These are phyloP conservation scores for Melanostigma gelatinosum DNA, from an alignment of 2,113 vertebrate species.

Conservation along the genomic window DNA sequence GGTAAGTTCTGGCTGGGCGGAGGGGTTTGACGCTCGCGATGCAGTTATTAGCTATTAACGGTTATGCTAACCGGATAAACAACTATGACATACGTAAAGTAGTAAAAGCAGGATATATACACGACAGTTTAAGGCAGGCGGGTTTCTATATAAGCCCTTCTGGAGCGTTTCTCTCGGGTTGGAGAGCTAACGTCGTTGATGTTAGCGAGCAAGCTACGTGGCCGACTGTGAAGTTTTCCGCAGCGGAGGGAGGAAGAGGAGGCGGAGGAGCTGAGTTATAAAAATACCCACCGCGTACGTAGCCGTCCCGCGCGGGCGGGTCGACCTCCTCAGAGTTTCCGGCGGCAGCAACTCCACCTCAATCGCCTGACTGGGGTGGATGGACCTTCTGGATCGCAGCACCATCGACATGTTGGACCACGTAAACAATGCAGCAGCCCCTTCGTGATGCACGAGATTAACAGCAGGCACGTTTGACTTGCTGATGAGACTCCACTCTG, in stretches of 20 bases:
- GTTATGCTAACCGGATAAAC: neutral
- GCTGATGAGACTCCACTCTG: no score
- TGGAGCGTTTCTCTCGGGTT: neutral
- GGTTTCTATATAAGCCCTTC: neutral
- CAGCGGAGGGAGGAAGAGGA: conserved; percentile 49
- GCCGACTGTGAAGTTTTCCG: conserved; percentile 45
- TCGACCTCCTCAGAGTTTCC: neutral
- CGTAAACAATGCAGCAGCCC: conserved; percentile 32
- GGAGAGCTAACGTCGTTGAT: conserved; percentile 14
- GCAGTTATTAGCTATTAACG: conserved; percentile 10
- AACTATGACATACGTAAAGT: neutral
- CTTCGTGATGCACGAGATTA: conserved; percentile 9
- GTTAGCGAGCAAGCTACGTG: conserved; percentile 69
- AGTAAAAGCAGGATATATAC: no score
- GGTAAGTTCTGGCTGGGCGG: neutral
- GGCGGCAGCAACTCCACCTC: neutral
- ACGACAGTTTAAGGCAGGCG: neutral
- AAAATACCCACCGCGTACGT: conserved; percentile 61
- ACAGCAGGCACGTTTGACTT: neutral
- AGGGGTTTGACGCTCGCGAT: neutral
- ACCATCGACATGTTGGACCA: conserved; percentile 61
- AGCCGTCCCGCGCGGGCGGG: conserved; percentile 17
- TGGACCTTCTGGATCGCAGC: conserved; percentile 52
- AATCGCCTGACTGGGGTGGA: fast-evolving
- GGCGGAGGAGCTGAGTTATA: conserved; percentile 71